phyloP scores from a whole-genome alignment of 2,113 vertebrate species.

The Chloropsis cyanopogon region DNA sequence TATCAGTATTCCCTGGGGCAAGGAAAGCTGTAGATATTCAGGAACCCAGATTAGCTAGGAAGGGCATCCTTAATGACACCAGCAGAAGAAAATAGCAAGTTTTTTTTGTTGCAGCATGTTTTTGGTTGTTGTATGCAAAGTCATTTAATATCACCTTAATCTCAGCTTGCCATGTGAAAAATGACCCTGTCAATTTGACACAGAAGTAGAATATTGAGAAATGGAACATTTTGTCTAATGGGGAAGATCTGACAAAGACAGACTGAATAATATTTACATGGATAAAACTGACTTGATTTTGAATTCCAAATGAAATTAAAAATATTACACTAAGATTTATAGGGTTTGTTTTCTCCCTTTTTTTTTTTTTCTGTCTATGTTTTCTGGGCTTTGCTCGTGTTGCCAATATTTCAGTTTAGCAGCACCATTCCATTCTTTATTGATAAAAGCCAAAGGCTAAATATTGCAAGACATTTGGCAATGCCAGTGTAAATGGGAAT shows the following conservation, averaged over 20 bases:
- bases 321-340: constrained; percentile 24
- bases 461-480: constrained; percentile 32
- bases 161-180: constrained; percentile 68
- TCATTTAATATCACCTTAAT: constrained; percentile 68
- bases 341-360: not conserved
- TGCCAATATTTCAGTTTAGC: constrained; percentile 21
- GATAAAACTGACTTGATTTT: constrained; percentile 41
- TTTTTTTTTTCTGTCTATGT: not conserved
- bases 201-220: constrained; percentile 58
- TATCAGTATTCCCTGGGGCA: not conserved
- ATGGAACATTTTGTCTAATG: constrained; percentile 57
- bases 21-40: constrained; percentile 15
- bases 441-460: constrained; percentile 55
- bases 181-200: constrained; percentile 66
- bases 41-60: constrained; percentile 28
- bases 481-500: constrained; percentile 8
- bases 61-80: constrained; percentile 34
- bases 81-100: not conserved
- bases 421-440: constrained; percentile 36
- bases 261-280: constrained; percentile 51
- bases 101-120: not conserved
- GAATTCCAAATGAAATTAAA: constrained; percentile 44
- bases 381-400: not conserved
- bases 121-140: constrained; percentile 60
- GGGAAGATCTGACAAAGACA: constrained; percentile 55